Percentiles rank a stretch among this genome's conserved stretches.
Conservation (phyloP, 2,888 invertebrate species). For the Troides aeacus region DNA sequence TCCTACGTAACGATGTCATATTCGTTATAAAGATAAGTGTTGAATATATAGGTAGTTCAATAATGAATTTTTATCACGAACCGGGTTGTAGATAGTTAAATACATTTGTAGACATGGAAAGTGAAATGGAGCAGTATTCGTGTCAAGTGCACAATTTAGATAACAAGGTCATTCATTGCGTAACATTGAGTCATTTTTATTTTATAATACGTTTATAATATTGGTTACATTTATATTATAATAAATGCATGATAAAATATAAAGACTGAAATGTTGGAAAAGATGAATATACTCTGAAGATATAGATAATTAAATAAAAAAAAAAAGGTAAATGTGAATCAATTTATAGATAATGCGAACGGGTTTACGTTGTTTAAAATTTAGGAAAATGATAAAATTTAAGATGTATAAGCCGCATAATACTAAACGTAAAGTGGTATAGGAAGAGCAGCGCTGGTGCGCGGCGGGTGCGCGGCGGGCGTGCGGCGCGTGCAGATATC, state of each 20-base stretch:
- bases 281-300: too few relatives aligned
- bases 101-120: slow-evolving; percentile 65
- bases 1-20: not conserved
- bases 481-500: slow-evolving; percentile 67
- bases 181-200: slow-evolving; percentile 55
- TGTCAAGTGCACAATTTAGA: slow-evolving; percentile 80
- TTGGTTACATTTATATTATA: not conserved
- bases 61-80: slow-evolving; percentile 47
- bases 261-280: not conserved
- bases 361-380: not conserved
- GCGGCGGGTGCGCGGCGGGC: slow-evolving; percentile 33
- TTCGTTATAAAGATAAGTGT: slow-evolving; percentile 13
- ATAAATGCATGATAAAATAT: not conserved
- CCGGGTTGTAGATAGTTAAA: slow-evolving; percentile 55
- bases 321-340: not conserved
- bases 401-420: slow-evolving; percentile 17
- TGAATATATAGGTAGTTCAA: slow-evolving; percentile 33
- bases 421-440: slow-evolving; percentile 17
- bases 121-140: slow-evolving; percentile 78
- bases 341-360: not conserved
- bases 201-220: not conserved
- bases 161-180: slow-evolving; percentile 76
- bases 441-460: slow-evolving; percentile 42
- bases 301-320: not conserved
- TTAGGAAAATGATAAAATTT: not conserved